These are phyloP conservation scores for Blomia tropicalis DNA, from an alignment of 2,888 invertebrate species.

Conservation along the genomic window DNA sequence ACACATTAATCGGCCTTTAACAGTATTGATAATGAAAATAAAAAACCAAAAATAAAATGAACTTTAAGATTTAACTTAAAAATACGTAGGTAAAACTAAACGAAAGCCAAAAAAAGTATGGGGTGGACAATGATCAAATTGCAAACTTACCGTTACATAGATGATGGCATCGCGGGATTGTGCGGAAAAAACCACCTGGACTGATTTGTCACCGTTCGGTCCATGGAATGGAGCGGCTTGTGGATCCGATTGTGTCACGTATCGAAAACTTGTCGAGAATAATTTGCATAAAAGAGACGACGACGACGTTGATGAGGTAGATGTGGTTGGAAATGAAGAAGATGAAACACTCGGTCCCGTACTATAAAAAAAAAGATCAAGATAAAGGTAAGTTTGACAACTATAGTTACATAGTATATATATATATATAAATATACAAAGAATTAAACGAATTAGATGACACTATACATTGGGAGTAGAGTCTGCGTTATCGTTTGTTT, in stretches of 20 bases:
- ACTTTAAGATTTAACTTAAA: too few relatives aligned
- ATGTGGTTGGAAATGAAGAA: neutral
- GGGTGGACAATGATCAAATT: too few relatives aligned
- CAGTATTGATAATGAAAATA: too few relatives aligned
- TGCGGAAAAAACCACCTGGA: constrained; percentile 23
- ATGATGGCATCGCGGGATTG: constrained; percentile 22
- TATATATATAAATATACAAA: too few relatives aligned
- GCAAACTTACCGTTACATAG: constrained; percentile 21
- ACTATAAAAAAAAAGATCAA: neutral
- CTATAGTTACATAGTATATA: neutral
- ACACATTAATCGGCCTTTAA: too few relatives aligned
- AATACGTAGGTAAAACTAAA: too few relatives aligned
- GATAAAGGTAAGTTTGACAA: too few relatives aligned
- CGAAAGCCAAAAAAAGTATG: too few relatives aligned
- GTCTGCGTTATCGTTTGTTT: too few relatives aligned
- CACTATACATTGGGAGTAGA: too few relatives aligned
- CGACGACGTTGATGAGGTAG: neutral
- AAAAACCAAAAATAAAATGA: too few relatives aligned
- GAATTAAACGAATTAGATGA: neutral
- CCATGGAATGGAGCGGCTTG: neutral
- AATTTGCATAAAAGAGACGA: constrained; percentile 17
- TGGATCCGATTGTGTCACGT: neutral
- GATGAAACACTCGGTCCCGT: neutral
- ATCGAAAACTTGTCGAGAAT: constrained; percentile 9
- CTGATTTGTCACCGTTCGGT: constrained; percentile 11